A percentile compares a stretch with the other conserved stretches of the same genome.
Evolutionary conservation across 2,797 vertebrate species (phyloP).

Genomic region (Anas flavirostris): DNA sequence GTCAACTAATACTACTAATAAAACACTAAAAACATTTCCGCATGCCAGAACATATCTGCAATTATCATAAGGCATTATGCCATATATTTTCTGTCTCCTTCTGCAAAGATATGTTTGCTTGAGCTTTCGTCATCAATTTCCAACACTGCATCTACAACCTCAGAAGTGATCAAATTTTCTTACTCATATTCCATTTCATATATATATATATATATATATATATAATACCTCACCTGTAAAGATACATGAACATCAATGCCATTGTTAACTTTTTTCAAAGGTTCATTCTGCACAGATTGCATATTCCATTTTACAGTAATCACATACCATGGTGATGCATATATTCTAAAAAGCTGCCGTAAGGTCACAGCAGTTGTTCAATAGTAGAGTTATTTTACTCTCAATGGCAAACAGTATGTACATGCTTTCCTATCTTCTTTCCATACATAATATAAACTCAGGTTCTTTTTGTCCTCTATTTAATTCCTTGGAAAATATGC

Average conservation of each 20-base stretch:
- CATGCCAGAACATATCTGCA: not conserved
- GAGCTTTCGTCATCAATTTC: not conserved
- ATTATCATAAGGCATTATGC: not conserved
- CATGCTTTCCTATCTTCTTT: not conserved
- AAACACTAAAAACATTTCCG: not conserved
- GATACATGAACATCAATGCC: not conserved
- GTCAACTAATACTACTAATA: not conserved
- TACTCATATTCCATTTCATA: not conserved
- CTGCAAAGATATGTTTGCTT: not conserved
- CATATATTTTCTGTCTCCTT: not conserved
- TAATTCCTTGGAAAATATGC: not conserved
- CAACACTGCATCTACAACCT: not conserved
- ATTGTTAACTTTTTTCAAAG: not conserved
- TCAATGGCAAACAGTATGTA: not conserved
- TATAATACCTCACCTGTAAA: not conserved
- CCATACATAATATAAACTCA: not conserved
- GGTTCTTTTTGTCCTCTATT: not conserved
- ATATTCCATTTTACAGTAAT: not conserved
- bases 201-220: too few species aligned
- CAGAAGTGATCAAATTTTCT: not conserved
- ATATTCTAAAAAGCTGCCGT: conserved; percentile 1
- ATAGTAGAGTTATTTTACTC: not conserved
- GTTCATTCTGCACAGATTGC: not conserved
- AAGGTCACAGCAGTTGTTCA: not conserved
- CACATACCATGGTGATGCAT: not conserved